Evolutionary conservation across 2,113 vertebrate species (phyloP).

Genomic region (Gymnocephalus cernua): DNA sequence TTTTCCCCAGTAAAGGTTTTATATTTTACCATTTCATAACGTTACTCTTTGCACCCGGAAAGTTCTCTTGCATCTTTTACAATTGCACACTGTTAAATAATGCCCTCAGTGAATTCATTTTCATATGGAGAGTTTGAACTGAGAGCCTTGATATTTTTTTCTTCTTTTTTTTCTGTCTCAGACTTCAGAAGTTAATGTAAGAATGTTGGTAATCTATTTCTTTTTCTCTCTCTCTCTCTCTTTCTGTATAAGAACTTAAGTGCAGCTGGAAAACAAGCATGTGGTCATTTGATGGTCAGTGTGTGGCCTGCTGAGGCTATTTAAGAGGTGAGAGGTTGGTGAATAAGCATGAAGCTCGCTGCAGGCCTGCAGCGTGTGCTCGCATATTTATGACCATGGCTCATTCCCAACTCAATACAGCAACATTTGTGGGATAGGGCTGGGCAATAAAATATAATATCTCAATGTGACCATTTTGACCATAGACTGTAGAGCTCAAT

Average conservation of each 20-base stretch:
- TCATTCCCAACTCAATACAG: slow-evolving; percentile 6
- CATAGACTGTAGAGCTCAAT: not conserved
- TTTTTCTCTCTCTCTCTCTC: not conserved
- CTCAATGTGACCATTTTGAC: not conserved
- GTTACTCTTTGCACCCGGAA: slow-evolving; percentile 15
- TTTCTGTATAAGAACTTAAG: not conserved
- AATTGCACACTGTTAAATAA: slow-evolving; percentile 55
- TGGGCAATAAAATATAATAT: slow-evolving; percentile 11
- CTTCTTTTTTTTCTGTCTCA: not conserved
- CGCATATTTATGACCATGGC: slow-evolving; percentile 38
- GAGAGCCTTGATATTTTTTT: slow-evolving; percentile 6
- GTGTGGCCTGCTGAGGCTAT: slow-evolving; percentile 33
- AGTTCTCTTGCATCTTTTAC: slow-evolving; percentile 33
- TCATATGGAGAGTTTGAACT: slow-evolving; percentile 18
- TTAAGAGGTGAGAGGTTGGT: slow-evolving; percentile 40
- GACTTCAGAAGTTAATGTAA: slow-evolving; percentile 18
- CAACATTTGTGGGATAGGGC: not conserved
- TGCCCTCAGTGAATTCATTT: slow-evolving; percentile 38
- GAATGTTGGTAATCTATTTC: slow-evolving; percentile 20
- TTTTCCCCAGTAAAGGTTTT: slow-evolving; percentile 50
- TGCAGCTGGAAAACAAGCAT: slow-evolving; percentile 32
- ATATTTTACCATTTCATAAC: slow-evolving; percentile 46
- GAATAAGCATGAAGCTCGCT: slow-evolving; percentile 31
- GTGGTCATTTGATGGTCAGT: slow-evolving; percentile 45
- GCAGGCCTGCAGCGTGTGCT: slow-evolving; percentile 1